Evolutionary conservation across 2,888 invertebrate species (phyloP).

Genomic region (Nomada flava): DNA sequence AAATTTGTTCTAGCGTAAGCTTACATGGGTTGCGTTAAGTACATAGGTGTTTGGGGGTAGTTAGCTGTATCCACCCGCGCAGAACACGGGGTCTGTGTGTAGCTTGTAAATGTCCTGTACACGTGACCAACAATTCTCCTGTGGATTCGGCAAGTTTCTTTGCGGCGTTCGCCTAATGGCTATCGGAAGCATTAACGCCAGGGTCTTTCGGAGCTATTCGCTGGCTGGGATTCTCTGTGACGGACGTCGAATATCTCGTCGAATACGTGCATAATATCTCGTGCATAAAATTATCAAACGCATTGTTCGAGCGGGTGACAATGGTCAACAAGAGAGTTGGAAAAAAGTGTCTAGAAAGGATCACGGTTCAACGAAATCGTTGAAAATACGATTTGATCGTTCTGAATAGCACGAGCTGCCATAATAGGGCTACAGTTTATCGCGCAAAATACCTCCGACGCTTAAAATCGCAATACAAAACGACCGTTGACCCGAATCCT

Average conservation of each 20-base stretch:
- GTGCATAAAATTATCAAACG: background rate
- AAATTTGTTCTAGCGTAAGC: slow-evolving; percentile 84
- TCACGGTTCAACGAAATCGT: slow-evolving; percentile 7
- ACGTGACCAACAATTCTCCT: slow-evolving; percentile 44
- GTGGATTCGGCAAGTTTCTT: slow-evolving; percentile 49
- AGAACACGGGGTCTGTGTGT: slow-evolving; percentile 55
- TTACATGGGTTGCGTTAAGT: slow-evolving; percentile 84
- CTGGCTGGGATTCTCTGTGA: background rate
- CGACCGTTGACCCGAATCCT: slow-evolving; percentile 59
- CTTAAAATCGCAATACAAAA: slow-evolving; percentile 54
- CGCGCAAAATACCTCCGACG: slow-evolving; percentile 44
- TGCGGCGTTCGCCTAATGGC: slow-evolving; percentile 5
- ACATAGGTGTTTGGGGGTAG: slow-evolving; percentile 82
- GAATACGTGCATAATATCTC: too few species aligned
- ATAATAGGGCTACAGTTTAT: slow-evolving; percentile 41
- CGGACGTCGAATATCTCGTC: background rate
- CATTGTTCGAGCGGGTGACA: background rate
- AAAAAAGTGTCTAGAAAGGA: background rate
- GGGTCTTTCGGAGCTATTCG: slow-evolving; percentile 4
- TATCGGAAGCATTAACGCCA: slow-evolving; percentile 18
- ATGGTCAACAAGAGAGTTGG: background rate
- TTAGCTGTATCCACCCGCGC: slow-evolving; percentile 76
- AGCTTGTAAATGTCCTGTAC: slow-evolving; percentile 64
- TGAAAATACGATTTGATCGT: slow-evolving; percentile 21
- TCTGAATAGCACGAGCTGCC: slow-evolving; percentile 13